These are phyloP conservation scores for Tetragonisca angustula DNA, from an alignment of 2,888 invertebrate genomes.

Conservation along the genomic window DNA sequence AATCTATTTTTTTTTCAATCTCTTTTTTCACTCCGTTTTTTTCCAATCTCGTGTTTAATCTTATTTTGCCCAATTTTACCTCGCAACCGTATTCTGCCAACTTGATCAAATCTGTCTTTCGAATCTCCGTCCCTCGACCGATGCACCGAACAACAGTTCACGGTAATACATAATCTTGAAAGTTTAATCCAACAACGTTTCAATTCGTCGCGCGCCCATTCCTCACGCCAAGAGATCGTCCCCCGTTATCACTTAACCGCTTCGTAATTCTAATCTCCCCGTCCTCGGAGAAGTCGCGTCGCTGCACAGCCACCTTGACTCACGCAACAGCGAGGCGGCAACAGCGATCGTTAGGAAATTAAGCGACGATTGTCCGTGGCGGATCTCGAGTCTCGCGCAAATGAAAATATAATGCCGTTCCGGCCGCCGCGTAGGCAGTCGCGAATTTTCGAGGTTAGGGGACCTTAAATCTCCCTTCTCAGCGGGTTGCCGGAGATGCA, in stretches of 20 bases:
- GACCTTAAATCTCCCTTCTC: slow-evolving; percentile 79
- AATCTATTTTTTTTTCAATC: no score
- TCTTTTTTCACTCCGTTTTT: no score
- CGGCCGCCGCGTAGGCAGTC: slow-evolving; percentile 64
- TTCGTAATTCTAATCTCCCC: background rate
- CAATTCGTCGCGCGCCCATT: background rate
- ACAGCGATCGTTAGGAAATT: slow-evolving; percentile 60
- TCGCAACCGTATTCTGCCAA: no score
- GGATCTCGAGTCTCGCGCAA: slow-evolving; percentile 72
- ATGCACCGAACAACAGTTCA: no score
- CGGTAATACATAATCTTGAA: no score
- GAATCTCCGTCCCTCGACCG: no score
- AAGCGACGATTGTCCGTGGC: slow-evolving; percentile 60
- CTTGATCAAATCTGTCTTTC: no score
- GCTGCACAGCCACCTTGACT: background rate
- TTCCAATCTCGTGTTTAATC: no score
- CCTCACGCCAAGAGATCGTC: background rate
- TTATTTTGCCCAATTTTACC: no score
- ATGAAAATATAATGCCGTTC: slow-evolving; percentile 78
- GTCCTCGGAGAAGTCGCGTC: background rate
- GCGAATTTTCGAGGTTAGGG: slow-evolving; percentile 77
- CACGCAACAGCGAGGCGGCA: slow-evolving; percentile 2
- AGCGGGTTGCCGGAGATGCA: slow-evolving; percentile 80
- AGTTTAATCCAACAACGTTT: background rate
- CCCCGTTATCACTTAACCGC: no score